phyloP scores from a whole-genome alignment of 2,113 vertebrate species.

The Proteles cristata region DNA sequence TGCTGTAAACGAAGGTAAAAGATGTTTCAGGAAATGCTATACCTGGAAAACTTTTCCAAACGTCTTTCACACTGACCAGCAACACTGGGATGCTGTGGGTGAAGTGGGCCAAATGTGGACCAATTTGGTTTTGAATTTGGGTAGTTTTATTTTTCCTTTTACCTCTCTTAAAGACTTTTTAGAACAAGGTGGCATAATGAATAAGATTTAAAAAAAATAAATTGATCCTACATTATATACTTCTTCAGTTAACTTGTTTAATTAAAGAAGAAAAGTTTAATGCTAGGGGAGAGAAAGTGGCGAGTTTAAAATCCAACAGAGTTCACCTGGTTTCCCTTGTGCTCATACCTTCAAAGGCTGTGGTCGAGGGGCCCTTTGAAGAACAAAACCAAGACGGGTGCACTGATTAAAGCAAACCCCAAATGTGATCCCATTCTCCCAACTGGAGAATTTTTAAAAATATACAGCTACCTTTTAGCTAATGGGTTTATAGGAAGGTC shows the following conservation, averaged over 20 bases:
- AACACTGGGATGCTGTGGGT: not conserved
- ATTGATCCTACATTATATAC: not conserved
- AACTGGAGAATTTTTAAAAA: slow-evolving; percentile 34
- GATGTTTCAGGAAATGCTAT: slow-evolving; percentile 15
- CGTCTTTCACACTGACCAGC: not conserved
- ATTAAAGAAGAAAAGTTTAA: slow-evolving; percentile 40
- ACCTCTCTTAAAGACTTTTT: slow-evolving; percentile 40
- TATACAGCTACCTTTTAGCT: slow-evolving; percentile 24
- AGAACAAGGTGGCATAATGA: not conserved
- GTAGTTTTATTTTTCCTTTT: not conserved
- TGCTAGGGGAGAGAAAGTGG: not conserved
- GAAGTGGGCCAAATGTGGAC: not conserved
- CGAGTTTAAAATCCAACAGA: slow-evolving; percentile 23
- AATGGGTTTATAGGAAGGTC: not conserved
- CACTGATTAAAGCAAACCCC: slow-evolving; percentile 1
- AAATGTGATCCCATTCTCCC: not conserved
- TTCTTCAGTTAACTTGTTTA: slow-evolving; percentile 38
- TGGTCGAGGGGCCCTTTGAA: slow-evolving; percentile 17
- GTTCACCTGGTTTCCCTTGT: slow-evolving; percentile 6
- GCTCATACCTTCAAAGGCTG: not conserved
- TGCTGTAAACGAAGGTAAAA: not conserved
- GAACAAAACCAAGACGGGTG: slow-evolving; percentile 27
- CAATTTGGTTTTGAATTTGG: not conserved
- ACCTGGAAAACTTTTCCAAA: not conserved
- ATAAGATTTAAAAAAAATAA: not conserved